Base-by-base conservation (phyloP, 1,140 invertebrate genomes). In the Eulimnadia texana region DNA sequence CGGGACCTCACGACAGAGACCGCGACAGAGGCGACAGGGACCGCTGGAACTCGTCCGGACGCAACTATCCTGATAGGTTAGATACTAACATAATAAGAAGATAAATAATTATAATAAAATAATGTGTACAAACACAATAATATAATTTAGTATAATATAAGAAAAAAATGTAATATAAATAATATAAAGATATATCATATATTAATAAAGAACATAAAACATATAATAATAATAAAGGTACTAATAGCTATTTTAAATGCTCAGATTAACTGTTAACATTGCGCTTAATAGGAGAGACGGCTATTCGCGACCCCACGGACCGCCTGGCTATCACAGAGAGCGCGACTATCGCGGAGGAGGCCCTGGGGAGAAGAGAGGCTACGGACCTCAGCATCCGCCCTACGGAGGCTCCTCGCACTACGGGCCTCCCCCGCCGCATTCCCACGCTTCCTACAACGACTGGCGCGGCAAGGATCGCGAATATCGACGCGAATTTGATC, bases 401-500 rank as follows among this genome's bases (percentile, higher is more conserved):
- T 66, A 68, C 20, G 72, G 72, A 19, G 67, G 65, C 29, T 72
- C 73, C 57, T 68, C 71, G 10, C 49, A 52, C 23, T 54, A 61
- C 20, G 22, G 28, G 22, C 55, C 33, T 28, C 51, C 49, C 22
- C 20, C 50, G 2, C 25, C 49, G 16, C 51, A 61, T 54, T 27
- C 60, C 19, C 60, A 29, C 33, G 42, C 49, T 29, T 27, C 49
- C 22, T 61, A 61, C 23, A 51, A 25, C 1, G 75, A 71, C 56
- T 74, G 76, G 63, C 60, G 63, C 13, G 13, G 20, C 33, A 65
- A 66, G 33, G 63, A 66, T 24, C 50, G 65, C 10, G 76, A 78
- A 53, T 80, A 80, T 65, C 71, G 78, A 51, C 70, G 79, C 62
- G 79, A 81, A 50, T 80, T 79, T 60, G 76, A 79, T 63, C 69